Evolutionary conservation across 2,888 invertebrate genomes (phyloP).

Genomic region (Ypsolopha sequella): DNA sequence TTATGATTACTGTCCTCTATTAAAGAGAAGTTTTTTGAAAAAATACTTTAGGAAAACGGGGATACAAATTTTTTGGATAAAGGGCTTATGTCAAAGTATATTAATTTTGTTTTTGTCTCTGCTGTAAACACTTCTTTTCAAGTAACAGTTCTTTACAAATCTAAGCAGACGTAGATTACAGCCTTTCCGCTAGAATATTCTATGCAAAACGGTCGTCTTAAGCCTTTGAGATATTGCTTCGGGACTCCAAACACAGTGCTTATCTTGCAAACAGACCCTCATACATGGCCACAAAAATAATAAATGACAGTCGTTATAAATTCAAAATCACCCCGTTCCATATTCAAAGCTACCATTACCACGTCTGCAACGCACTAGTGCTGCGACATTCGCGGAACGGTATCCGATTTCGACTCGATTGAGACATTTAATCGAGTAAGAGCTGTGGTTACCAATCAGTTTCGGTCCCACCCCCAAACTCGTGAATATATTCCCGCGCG

Average conservation of each 20-base stretch:
- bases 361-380: constrained; percentile 25
- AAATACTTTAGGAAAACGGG: too few relatives aligned
- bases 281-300: neutral
- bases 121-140: too few relatives aligned
- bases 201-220: neutral
- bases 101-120: too few relatives aligned
- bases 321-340: neutral
- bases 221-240: neutral
- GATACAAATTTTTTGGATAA: too few relatives aligned
- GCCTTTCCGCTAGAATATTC: too few relatives aligned
- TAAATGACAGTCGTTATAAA: neutral
- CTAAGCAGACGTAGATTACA: too few relatives aligned
- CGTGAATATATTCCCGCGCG: too few relatives aligned
- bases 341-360: constrained; percentile 18
- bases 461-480: constrained; percentile 11
- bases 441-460: constrained; percentile 28
- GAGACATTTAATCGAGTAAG: constrained; percentile 23
- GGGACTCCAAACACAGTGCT: neutral
- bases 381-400: constrained; percentile 15
- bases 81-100: too few relatives aligned
- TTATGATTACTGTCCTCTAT: too few relatives aligned
- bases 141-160: too few relatives aligned
- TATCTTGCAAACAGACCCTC: too few relatives aligned
- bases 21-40: too few relatives aligned
- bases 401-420: constrained; percentile 18